Percentiles rank a stretch among this genome's conserved stretches.
These are phyloP conservation scores for Leptinotarsa undecemlineata DNA, from an alignment of 1,140 invertebrate species.

Conservation along the genomic window DNA sequence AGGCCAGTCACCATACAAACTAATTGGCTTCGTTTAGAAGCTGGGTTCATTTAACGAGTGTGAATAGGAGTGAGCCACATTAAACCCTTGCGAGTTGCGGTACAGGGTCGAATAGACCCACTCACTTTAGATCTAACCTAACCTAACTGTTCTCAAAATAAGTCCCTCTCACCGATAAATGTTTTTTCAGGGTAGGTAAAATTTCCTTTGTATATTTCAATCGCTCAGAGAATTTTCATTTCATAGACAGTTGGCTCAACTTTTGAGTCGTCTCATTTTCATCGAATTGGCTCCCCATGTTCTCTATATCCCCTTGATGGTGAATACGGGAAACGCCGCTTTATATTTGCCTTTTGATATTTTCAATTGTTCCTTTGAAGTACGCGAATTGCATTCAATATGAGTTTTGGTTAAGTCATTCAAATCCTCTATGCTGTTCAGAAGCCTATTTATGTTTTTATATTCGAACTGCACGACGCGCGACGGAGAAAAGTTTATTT, in stretches of 20 bases:
- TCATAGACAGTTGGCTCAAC: neutral
- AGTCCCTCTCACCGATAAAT: no score
- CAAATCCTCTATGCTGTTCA: neutral
- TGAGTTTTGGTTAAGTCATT: slow-evolving; percentile 5
- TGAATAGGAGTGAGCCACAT: no score
- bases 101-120: no score
- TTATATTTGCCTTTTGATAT: slow-evolving; percentile 1
- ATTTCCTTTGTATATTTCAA: no score
- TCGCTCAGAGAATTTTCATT: no score
- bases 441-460: neutral
- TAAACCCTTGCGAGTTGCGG: no score
- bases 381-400: slow-evolving; percentile 3
- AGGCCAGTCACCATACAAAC: no score
- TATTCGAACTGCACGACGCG: neutral
- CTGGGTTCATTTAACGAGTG: no score
- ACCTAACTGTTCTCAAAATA: no score
- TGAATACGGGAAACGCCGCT: neutral
- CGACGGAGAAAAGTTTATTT: neutral
- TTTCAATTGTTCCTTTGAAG: neutral
- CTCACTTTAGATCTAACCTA: no score
- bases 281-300: neutral
- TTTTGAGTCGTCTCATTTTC: neutral
- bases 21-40: no score
- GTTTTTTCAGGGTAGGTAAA: no score
- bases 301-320: neutral